A percentile compares a stretch with the other conserved stretches of the same genome.
Evolutionary conservation across 1,140 invertebrate genomes (phyloP).

Genomic region (Diprion similis): DNA sequence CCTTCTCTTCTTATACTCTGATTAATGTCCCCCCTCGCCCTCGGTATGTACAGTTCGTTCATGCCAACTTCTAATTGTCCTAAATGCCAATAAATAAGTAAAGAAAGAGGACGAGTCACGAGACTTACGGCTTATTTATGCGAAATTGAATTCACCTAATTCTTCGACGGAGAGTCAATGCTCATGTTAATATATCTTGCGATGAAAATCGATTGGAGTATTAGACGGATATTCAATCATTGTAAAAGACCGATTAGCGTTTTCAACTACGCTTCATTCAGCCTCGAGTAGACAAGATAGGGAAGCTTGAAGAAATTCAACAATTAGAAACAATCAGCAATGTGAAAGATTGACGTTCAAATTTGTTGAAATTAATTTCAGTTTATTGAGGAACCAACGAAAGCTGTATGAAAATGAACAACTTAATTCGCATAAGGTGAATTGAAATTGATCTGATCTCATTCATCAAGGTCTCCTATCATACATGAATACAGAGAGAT

Average conservation of each 20-base stretch:
- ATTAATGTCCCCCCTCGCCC: not conserved
- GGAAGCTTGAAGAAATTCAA: too few species aligned
- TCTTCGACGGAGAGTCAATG: not conserved
- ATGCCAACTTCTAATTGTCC: slow-evolving; percentile 15
- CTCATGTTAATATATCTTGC: not conserved
- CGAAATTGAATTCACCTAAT: not conserved
- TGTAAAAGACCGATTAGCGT: not conserved
- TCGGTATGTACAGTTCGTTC: not conserved
- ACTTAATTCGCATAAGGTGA: too few species aligned
- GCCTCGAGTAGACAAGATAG: not conserved
- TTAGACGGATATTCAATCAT: not conserved
- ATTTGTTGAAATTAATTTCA: too few species aligned
- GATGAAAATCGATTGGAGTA: not conserved
- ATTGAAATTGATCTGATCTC: too few species aligned
- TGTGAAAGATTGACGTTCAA: too few species aligned
- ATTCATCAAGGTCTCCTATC: too few species aligned
- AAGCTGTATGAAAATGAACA: too few species aligned
- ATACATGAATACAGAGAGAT: too few species aligned
- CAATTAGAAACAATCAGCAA: too few species aligned
- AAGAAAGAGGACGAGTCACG: not conserved
- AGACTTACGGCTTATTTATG: slow-evolving; percentile 16
- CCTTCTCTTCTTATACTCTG: not conserved
- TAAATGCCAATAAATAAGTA: slow-evolving; percentile 14
- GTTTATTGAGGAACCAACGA: too few species aligned
- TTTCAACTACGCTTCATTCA: not conserved